Percentiles rank a stretch among this genome's conserved stretches.
These are phyloP conservation scores for Ochotona princeps DNA, from an alignment of 2,113 vertebrate species.

Conservation along the genomic window DNA sequence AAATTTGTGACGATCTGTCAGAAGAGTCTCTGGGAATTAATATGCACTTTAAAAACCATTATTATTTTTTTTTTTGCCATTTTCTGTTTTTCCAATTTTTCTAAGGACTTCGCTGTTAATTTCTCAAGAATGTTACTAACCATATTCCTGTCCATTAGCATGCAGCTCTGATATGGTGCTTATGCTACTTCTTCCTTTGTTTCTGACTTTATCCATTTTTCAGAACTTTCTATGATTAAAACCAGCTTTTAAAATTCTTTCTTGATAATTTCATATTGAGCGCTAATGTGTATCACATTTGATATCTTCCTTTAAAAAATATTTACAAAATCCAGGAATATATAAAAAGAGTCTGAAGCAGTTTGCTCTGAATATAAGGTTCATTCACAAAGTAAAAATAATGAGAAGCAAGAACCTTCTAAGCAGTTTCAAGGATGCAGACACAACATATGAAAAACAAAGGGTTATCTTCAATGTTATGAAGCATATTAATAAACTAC, in stretches of 20 bases:
- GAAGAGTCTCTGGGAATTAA: background rate
- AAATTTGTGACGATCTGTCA: background rate
- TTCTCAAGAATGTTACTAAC: slow-evolving; percentile 40
- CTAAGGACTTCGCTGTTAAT: background rate
- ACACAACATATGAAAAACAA: background rate
- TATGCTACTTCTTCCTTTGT: background rate
- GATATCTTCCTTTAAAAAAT: slow-evolving; percentile 13
- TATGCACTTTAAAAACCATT: background rate
- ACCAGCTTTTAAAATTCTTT: background rate
- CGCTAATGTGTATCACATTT: background rate
- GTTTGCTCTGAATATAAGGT: background rate
- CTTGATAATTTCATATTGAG: slow-evolving; percentile 37
- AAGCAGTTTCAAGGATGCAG: background rate
- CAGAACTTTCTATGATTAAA: background rate
- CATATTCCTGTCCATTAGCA: slow-evolving; percentile 16
- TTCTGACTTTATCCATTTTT: background rate
- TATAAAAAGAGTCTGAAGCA: background rate
- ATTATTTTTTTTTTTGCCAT: background rate
- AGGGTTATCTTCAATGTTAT: background rate
- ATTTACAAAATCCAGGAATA: slow-evolving; percentile 7
- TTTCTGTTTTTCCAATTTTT: slow-evolving; percentile 15
- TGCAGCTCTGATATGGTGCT: background rate
- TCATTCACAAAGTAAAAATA: slow-evolving; percentile 29
- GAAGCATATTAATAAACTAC: background rate
- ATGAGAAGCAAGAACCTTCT: background rate